Base-by-base conservation (phyloP, 2,113 vertebrate genomes). In the Passer montanus region DNA sequence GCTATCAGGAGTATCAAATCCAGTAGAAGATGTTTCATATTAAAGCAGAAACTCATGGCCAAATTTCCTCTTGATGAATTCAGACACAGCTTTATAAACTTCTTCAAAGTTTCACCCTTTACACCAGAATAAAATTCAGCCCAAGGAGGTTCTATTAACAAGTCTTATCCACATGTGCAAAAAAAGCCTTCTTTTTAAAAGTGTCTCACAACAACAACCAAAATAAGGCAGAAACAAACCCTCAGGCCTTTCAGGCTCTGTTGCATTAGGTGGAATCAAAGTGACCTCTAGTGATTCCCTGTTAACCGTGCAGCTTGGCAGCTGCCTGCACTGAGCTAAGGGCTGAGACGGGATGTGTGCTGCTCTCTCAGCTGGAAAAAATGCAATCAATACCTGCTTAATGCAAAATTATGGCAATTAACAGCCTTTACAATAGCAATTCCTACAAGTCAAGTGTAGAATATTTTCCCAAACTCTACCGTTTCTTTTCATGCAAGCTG, bases 211-310 rank as follows among this genome's bases (percentile, higher is more conserved):
- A 67, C 49, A 44, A 15, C 60, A 67, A 30, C 7, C 10, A 33
- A 31, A 35, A 33, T 59, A 55, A 11, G 43, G 28, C 37, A 68
- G 58, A 55, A 68, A 22, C 16, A 67, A 85, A 31, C 3, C 11
- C 31, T 19, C 73, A 73, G 44, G 47, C 17, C 46, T 31, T 63
- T 14, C 16, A 49, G 88, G 53, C 75, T 83, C 66, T 21, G 41
- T 37, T 94, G 63, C 39, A 78, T 90, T 91, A 74, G 60, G 72
- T 96, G 97, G 97, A 96, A 96, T 89, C 46, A 58, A 95, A 78
- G 97, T 96, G 97, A 97, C 97, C 97, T 96, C 98, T 98, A 97
- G 97, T 96, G 98, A 96, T 88, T 88, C 50, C 26, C 63, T 3
- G 7, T 10, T 53, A 95, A 37, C 49, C 26, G 0, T 96, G 91